Evolutionary conservation across 2,888 invertebrate species (phyloP).

Genomic region (Troides helena): DNA sequence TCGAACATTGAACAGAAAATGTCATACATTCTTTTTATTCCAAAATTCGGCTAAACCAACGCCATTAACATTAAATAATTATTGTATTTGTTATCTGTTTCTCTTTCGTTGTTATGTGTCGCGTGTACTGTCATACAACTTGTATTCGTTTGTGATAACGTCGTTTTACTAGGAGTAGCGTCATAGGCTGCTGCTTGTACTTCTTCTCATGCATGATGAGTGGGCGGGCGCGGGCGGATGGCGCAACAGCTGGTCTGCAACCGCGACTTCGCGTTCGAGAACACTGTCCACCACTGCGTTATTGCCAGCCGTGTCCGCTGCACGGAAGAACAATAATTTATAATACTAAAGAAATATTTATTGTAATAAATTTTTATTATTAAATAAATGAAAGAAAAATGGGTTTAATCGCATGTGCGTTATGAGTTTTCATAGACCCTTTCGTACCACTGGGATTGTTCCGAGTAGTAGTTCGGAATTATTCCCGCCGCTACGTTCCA

Average conservation of each 20-base stretch:
- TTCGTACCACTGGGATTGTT: too few species aligned
- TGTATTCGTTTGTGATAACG: background rate
- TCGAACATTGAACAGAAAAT: background rate
- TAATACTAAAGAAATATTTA: background rate
- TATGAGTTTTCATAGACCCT: too few species aligned
- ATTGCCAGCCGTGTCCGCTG: conserved; percentile 21
- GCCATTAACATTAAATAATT: conserved; percentile 53
- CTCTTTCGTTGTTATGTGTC: background rate
- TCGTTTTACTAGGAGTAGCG: conserved; percentile 39
- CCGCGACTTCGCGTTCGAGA: conserved; percentile 53
- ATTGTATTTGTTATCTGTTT: background rate
- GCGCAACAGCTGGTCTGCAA: conserved; percentile 58
- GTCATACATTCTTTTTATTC: conserved; percentile 31
- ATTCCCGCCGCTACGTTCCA: too few species aligned
- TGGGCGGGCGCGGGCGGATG: conserved; percentile 33
- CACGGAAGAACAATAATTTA: conserved; percentile 12
- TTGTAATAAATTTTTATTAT: background rate
- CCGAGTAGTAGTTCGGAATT: too few species aligned
- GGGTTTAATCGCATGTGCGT: too few species aligned
- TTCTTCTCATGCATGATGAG: conserved; percentile 54
- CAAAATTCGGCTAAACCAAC: conserved; percentile 47
- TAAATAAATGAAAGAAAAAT: too few species aligned
- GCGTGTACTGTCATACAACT: too few species aligned
- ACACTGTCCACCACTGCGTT: conserved; percentile 36
- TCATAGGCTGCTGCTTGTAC: conserved; percentile 52